Evolutionary conservation across 2,888 invertebrate species (phyloP), one percentile per base, ranked within the genome.

Genomic region (Ceriagrion tenellum): DNA sequence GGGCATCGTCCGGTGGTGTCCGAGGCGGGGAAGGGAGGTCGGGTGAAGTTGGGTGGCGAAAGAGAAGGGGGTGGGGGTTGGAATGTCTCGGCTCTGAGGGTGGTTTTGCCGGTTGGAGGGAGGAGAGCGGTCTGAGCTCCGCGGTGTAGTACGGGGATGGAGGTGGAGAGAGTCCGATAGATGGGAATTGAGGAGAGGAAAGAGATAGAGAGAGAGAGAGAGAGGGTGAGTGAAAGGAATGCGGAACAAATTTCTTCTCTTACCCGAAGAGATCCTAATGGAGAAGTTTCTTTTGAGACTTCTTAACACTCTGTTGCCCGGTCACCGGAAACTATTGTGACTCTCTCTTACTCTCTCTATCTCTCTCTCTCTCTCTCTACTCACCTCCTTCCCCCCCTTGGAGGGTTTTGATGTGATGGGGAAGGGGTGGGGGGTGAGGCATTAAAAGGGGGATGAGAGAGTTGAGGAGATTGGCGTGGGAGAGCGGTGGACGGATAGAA

Each of bases 301-400:
- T 93, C 93, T 93, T 93, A 93, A 93, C 93, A 93, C 93, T 93
- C 93, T 69, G 93, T 93, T 93, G 93, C 93, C 93, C 93, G 93
- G 93, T 93, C 93, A 93, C 93, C 93, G 93, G 93, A 93, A 93
- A 93, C 93, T 93, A 93, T 93, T 93, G 93, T 93, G 93, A 93
- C 69, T 74, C 47, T 59, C 40, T 59, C 91, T 20, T n/a, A 20
- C 69, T 69, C n/a, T n/a, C n/a, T 69, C 26, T 26, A 47, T 8
- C 8, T 47, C 4, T 8, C 47, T 47, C n/a, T 69, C 69, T 69
- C 18, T 26, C 23, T 69, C 20, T 20, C 63, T 23, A 16, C 20
- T 8, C 26, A 12, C 16, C 56, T 63, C 23, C 63, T 10, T 74
- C 30, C 30, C 16, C n/a, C 81, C 18, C 35, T 81, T 35, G 23